Evolutionary conservation across 2,113 vertebrate genomes (phyloP), one percentile per base, ranked within the genome.

Genomic region (Oncorhynchus tshawytscha): DNA sequence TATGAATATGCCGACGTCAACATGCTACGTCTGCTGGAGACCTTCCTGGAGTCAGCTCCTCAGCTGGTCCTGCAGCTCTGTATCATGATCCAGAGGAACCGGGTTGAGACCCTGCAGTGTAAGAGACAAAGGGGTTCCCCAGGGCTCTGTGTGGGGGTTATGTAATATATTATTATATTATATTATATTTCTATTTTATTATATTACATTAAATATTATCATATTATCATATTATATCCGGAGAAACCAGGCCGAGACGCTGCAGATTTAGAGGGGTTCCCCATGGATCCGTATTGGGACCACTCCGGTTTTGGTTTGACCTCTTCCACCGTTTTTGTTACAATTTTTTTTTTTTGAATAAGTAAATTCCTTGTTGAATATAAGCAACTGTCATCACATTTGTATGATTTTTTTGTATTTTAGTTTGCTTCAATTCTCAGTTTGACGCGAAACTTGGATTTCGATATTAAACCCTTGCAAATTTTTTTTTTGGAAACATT

Each of bases 21-120:
- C 94, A 99, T 99, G 95, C 91, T 99, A 91, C 96, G 97, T 89
- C 96, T 99, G 92, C 94, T 99, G 73, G 98, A 99, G 91, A 96
- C 97, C 49, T 99, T 99, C 93, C 95, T 99, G 59, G 97, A 99
- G 94, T 98, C 97, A 74, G 97, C 97, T 79, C 97, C 98, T 83
- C 98, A 99, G 95, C 95, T 99, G 95, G 98, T 99, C 94, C 97
- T 99, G 93, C 97, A 99, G 95, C 96, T 99, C 94, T 99, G 95
- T 97, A 99, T 99, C 93, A 99, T 99, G 97, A 96, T 99, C 94
- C 98, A 99, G 95, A 97, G 96, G 95, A 99, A 97, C 95, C 94
- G 95, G 79, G 96, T 95, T 73, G 97, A 98, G 93, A 92, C 95
- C 82, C 96, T 98, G 94, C 98, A 98, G 93, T 99, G 97, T 99